Evolutionary conservation across 2,888 invertebrate species (phyloP), one percentile per base, ranked within the genome.

Genomic region (Isotomurus palustris): DNA sequence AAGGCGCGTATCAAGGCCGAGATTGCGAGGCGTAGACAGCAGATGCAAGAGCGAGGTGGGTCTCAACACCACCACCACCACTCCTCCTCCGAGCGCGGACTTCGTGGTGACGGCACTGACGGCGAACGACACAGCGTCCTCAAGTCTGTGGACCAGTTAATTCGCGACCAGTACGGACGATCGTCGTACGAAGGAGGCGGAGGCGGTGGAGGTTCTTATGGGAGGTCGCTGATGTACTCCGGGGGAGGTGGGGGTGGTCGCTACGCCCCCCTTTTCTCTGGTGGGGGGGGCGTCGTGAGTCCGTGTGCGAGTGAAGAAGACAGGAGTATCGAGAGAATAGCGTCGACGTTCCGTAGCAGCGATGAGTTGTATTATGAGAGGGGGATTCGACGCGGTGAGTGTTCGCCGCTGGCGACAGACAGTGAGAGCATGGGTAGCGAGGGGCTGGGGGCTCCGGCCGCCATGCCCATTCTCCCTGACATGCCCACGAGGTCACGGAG

Each of bases 1-100:
- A 80, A 81, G 71, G 76, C 78, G 36, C 77, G 80, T 65, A 78
- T 84, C 57, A 81, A 81, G 67, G 79, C 79, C 41, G 83, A 84
- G 72, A 82, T 84, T 59, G 81, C 81, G 12, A 75, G 80, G 51
- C 74, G 83, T n/a, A 76, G 81, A 43, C 78, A 79, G 67, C 80
- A 82, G 69, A 78, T 84, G 58, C 81, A 81, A 67, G 80, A 81
- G 65, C 79, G 80, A 60, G 77, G 79, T n/a, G 75, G 79, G 8
- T 73, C 80, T 32, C n/a, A n/a, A n/a, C n/a, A n/a, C n/a, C n/a
- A n/a, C n/a, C n/a, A n/a, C n/a, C n/a, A n/a, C n/a, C 79, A 78
- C 68, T 76, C 78, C 47, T 80, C 81, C 69, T 73, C 80, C 19
- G 72, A 77, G 45, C 75, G 78, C 59, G 69, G 75, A 48, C 67